Evolutionary conservation across 2,797 vertebrate species (phyloP).

Genomic region (Alosa sapidissima): DNA sequence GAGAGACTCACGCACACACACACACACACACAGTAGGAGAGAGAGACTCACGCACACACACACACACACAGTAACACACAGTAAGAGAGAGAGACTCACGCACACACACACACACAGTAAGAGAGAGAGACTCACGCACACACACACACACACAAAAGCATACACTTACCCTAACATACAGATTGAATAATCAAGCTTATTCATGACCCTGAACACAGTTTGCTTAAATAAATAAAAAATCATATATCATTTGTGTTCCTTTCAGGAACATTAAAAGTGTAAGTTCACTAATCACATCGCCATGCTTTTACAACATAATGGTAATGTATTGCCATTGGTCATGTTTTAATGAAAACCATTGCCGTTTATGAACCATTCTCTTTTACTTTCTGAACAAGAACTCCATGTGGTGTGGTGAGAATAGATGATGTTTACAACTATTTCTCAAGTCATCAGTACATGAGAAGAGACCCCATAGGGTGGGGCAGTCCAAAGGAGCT

Average conservation of each 20-base stretch:
- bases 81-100: neutral
- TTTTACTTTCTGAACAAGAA: neutral
- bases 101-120: neutral
- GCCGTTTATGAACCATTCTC: neutral
- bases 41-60: conserved; percentile 16
- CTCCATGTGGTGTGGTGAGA: neutral
- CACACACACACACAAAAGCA: neutral
- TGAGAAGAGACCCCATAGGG: conserved; percentile 5
- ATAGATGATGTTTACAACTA: conserved; percentile 7
- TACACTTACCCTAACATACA: neutral
- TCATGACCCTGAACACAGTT: neutral
- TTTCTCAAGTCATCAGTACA: conserved; percentile 22
- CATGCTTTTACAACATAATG: conserved; percentile 18
- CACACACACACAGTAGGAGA: neutral
- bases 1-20: conserved; percentile 16
- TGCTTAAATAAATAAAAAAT: neutral
- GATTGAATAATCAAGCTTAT: neutral
- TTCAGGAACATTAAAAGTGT: neutral
- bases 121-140: conserved; percentile 8
- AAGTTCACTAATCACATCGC: neutral
- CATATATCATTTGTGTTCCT: neutral
- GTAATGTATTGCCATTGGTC: neutral
- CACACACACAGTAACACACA: neutral
- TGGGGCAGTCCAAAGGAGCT: conserved; percentile 21
- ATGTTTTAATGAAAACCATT: neutral